Base-by-base conservation (phyloP, 2,888 invertebrate species). In the Volucella inflata region DNA sequence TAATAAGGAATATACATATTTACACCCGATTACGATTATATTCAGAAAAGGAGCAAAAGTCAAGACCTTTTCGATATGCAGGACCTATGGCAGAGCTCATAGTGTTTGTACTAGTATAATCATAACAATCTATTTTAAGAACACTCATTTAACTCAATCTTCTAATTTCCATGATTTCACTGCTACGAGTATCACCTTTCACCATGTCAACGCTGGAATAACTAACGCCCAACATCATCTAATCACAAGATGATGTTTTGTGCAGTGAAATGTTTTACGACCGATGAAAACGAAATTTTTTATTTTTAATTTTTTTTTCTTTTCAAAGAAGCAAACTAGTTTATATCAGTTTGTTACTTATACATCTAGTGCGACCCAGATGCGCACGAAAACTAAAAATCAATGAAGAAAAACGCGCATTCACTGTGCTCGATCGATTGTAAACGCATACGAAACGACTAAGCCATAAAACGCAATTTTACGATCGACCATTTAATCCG, bases 401-500 rank as follows among this genome's bases (percentile, higher is more conserved):
- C 59, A n/a, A 36, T 44, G 14, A 4, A 44, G 12, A 44, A 38
- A 21, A 21, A 21, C 21, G 21, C 46, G 53, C 62, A 48, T 38
- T 57, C 6, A 16, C 16, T 36, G 30, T 36, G 30, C 16, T 8
- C 30, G 30, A 55, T 11, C 50, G 42, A 53, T 30, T 67, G 30
- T 30, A 44, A 48, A 36, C 40, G 48, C 17, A 36, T 17, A 14
- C 12, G 12, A 46, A 17, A 10, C 12, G 36, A 2, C 53, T 30
- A n/a, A 17, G 12, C 11, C 59, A 30, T 44, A 12, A 74, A 64
- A 64, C 42, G 8, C 14, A 2, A 12, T 67, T 76, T 76, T 36
- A 76, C 57, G 75, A 76, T 76, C 59, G 10, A 57, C 59, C 21
- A 40, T n/a, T 57, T 30, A 1, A 11, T 21, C 8, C 57, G 36